These are phyloP conservation scores for Drosophila tropicalis DNA, from an alignment of 1,140 invertebrate genomes.

Conservation along the genomic window DNA sequence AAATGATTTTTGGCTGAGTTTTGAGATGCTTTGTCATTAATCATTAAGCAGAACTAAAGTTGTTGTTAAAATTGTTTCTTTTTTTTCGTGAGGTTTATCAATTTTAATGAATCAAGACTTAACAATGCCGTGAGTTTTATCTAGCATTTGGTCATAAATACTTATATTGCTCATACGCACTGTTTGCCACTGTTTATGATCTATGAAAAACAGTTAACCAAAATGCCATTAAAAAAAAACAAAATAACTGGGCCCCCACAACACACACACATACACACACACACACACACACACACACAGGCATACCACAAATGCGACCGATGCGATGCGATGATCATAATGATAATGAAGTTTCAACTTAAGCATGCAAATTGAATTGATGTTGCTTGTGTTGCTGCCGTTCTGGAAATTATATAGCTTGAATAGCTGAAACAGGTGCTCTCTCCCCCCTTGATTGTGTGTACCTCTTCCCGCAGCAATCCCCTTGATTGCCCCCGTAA, in stretches of 20 bases:
- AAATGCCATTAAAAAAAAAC: conserved; percentile 8
- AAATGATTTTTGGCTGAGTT: background rate
- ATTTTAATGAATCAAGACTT: conserved; percentile 1
- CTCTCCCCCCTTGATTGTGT: background rate
- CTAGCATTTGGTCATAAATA: conserved; percentile 8
- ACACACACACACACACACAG: background rate
- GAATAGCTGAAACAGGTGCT: conserved; percentile 62
- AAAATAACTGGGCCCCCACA: conserved; percentile 1
- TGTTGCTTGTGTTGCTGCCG: conserved; percentile 39
- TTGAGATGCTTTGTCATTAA: conserved; percentile 4
- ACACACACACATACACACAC: background rate
- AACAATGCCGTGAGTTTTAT: conserved; percentile 3
- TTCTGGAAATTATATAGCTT: conserved; percentile 77
- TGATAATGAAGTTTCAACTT: conserved; percentile 16
- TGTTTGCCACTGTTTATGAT: conserved; percentile 44
- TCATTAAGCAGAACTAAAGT: conserved; percentile 5
- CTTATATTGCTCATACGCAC: conserved; percentile 71
- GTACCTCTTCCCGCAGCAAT: no score
- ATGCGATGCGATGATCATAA: background rate
- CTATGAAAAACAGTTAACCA: conserved; percentile 12
- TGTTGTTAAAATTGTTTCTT: background rate
- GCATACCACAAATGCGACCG: background rate
- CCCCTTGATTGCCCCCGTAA: background rate
- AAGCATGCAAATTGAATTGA: conserved; percentile 78
- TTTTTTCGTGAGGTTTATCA: background rate